A percentile compares a stretch with the other conserved stretches of the same genome.
Evolutionary conservation across 1,140 invertebrate genomes (phyloP).

Genomic region (Drosophila guanche): DNA sequence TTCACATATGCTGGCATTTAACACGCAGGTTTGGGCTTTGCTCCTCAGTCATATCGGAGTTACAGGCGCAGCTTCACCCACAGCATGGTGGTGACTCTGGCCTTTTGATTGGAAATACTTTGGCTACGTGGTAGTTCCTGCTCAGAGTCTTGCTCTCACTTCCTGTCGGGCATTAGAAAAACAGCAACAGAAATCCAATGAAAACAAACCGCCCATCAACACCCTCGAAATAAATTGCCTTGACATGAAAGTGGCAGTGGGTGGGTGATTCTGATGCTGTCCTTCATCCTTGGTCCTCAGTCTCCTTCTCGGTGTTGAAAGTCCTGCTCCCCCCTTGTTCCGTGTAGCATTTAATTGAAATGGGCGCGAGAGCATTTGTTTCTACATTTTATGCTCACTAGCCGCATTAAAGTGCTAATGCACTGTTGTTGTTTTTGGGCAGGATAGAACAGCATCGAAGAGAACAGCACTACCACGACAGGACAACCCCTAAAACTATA

Average conservation of each 20-base stretch:
- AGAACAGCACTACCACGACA: too few species aligned
- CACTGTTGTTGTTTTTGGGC: constrained; percentile 79
- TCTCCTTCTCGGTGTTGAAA: constrained; percentile 19
- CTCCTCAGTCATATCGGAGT: not conserved
- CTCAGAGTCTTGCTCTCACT: too few species aligned
- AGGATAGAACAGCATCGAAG: not conserved
- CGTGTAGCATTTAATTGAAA: constrained; percentile 79
- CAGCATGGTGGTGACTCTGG: constrained; percentile 48
- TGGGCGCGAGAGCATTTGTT: constrained; percentile 73
- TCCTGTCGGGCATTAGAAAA: constrained; percentile 61
- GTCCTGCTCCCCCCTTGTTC: constrained; percentile 7
- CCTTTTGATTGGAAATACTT: constrained; percentile 75
- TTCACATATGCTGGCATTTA: constrained; percentile 83
- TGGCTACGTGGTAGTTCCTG: constrained; percentile 34
- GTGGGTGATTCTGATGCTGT: constrained; percentile 48
- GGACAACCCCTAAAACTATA: constrained; percentile 58
- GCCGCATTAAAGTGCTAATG: constrained; percentile 83
- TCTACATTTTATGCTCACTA: constrained; percentile 79
- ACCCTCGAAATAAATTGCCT: constrained; percentile 77
- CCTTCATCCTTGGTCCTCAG: constrained; percentile 10
- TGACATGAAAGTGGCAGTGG: constrained; percentile 35
- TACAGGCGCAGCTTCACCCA: constrained; percentile 30
- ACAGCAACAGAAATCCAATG: constrained; percentile 81
- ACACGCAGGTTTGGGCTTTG: constrained; percentile 60
- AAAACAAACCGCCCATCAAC: constrained; percentile 83